Conservation (phyloP, 2,797 vertebrate species). For the Sciurus vulgaris region DNA sequence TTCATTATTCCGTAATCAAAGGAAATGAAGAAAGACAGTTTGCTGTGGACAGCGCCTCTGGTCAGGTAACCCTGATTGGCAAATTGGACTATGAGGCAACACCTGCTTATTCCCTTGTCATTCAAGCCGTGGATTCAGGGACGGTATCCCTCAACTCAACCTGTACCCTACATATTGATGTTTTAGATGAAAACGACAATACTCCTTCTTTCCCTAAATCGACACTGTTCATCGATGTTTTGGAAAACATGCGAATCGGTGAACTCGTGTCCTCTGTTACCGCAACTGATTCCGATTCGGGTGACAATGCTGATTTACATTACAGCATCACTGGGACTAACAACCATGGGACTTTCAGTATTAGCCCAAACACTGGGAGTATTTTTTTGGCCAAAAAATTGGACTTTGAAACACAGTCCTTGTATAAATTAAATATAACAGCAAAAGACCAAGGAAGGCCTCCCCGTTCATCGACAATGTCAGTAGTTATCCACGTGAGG, state of each 20-base stretch:
- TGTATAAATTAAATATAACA: slow-evolving; percentile 97
- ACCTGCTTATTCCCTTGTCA: slow-evolving; percentile 93
- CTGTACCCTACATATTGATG: slow-evolving; percentile 94
- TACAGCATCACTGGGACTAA: slow-evolving; percentile 96
- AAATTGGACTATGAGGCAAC: slow-evolving; percentile 95
- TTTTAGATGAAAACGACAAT: slow-evolving; percentile 98
- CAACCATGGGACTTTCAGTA: slow-evolving; percentile 97
- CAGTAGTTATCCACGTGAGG: slow-evolving; percentile 95
- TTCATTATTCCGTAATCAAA: slow-evolving; percentile 93
- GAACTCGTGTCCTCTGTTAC: slow-evolving; percentile 97
- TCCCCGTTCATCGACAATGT: slow-evolving; percentile 94
- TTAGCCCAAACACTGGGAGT: slow-evolving; percentile 97
- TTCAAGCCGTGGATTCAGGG: slow-evolving; percentile 95
- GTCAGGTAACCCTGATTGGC: slow-evolving; percentile 95
- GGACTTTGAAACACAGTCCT: slow-evolving; percentile 96
- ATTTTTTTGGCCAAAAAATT: slow-evolving; percentile 96
- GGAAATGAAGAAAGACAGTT: slow-evolving; percentile 97
- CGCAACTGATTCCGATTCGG: slow-evolving; percentile 95
- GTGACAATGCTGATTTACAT: slow-evolving; percentile 95
- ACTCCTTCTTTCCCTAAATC: slow-evolving; percentile 95
- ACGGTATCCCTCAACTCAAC: slow-evolving; percentile 92
- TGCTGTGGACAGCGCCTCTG: slow-evolving; percentile 92
- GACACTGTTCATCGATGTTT: slow-evolving; percentile 93
- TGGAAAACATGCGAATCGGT: slow-evolving; percentile 98
- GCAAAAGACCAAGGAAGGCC: slow-evolving; percentile 96